Percentiles rank a stretch among this genome's conserved stretches.
These are phyloP conservation scores for Dicyrtomina minuta DNA, from an alignment of 2,888 invertebrate species.

Conservation along the genomic window DNA sequence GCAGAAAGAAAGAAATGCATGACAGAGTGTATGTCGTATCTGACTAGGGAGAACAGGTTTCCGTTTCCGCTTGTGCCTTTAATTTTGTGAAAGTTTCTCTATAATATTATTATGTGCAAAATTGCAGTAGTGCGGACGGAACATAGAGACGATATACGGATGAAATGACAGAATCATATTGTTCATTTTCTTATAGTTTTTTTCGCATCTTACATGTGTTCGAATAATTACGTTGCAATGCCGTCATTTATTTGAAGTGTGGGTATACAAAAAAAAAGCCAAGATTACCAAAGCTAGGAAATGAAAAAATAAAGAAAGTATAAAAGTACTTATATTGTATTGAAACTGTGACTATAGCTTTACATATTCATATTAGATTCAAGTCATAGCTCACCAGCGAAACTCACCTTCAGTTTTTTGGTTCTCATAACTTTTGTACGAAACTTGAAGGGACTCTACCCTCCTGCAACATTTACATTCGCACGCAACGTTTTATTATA, in stretches of 20 bases:
- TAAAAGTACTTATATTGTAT: not conserved
- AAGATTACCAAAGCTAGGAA: too few species aligned
- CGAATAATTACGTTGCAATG: not conserved
- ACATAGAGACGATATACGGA: not conserved
- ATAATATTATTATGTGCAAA: not conserved
- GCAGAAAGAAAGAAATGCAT: too few species aligned
- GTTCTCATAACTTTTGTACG: too few species aligned
- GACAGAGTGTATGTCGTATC: too few species aligned
- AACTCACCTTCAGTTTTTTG: too few species aligned
- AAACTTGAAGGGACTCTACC: too few species aligned
- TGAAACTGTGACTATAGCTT: too few species aligned
- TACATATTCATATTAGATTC: too few species aligned
- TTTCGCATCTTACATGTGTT: not conserved
- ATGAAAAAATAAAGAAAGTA: too few species aligned
- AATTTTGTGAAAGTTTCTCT: conserved; percentile 13
- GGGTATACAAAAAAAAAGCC: not conserved
- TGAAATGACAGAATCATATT: not conserved
- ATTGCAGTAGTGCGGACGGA: not conserved
- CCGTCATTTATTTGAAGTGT: not conserved
- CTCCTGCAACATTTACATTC: too few species aligned
- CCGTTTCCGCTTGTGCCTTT: conserved; percentile 7
- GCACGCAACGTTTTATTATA: too few species aligned
- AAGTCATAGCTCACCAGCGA: too few species aligned
- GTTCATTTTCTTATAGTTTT: not conserved
- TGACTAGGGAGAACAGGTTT: conserved; percentile 23